phyloP scores from a whole-genome alignment of 1,140 invertebrate genomes.

The Aphaenogaster ashmeadi region DNA sequence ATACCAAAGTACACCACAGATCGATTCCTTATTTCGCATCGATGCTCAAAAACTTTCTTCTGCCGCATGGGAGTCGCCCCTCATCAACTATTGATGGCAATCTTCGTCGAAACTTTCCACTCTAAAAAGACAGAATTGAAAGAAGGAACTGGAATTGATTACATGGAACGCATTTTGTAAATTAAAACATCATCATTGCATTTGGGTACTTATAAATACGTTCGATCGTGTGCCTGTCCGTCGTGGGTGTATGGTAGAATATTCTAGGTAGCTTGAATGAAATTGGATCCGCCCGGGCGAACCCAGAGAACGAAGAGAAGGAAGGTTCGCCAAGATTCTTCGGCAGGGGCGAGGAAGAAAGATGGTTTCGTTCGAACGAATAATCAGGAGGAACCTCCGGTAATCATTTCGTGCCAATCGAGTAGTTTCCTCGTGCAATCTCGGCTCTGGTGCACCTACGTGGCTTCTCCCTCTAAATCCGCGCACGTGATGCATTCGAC shows the following conservation, averaged over 20 bases:
- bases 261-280: slow-evolving; percentile 57
- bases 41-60: background rate
- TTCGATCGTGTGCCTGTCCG: background rate
- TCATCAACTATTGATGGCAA: background rate
- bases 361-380: slow-evolving; percentile 59
- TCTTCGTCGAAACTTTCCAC: background rate
- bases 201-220: slow-evolving; percentile 71
- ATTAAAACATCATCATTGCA: slow-evolving; percentile 74
- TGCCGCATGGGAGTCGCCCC: background rate
- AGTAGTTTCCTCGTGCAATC: slow-evolving; percentile 58
- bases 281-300: slow-evolving; percentile 71
- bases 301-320: slow-evolving; percentile 16
- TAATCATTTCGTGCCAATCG: slow-evolving; percentile 66
- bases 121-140: slow-evolving; percentile 13
- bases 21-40: background rate
- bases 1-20: background rate
- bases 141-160: slow-evolving; percentile 18
- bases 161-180: slow-evolving; percentile 65
- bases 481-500: slow-evolving; percentile 59
- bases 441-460: slow-evolving; percentile 27
- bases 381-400: slow-evolving; percentile 58
- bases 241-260: background rate
- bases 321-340: slow-evolving; percentile 26
- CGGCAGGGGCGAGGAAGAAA: slow-evolving; percentile 46
- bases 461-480: slow-evolving; percentile 58